Evolutionary conservation across 1,140 invertebrate species (phyloP), one percentile per base, ranked within the genome.

Genomic region (Drosophila navojoa): DNA sequence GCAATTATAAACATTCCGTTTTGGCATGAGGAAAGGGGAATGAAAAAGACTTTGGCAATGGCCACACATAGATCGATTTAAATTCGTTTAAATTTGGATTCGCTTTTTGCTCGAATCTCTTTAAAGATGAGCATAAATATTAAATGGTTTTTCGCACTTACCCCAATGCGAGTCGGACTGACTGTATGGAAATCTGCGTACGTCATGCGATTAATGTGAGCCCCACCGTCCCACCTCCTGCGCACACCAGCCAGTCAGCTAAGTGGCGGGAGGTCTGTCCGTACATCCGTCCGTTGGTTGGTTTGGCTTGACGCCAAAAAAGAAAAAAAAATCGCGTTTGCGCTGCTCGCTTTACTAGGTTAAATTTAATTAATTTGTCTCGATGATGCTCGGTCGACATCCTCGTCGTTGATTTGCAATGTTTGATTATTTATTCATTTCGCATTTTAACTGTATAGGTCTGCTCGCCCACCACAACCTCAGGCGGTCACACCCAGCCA

Each of bases 361-460:
- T 89, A 89, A 89, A 89, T 84, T 89, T 89, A 89, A 89, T 89
- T 89, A 89, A 89, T 89, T 89, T 89, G 84, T 84, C 74, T 84
- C 84, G 76, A 15, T 38, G 35, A 38, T 38, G 35, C 35, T 11
- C 35, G 35, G 35, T 64, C 54, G 58, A 60, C 69, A 44, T 32
- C 40, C 10, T 38, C 61, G 9, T n/a, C 45, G 22, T 15, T 72
- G 72, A 84, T 79, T 84, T 84, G 76, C 81, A 71, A 71, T 82
- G 76, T 73, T 79, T 82, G 71, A 89, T 87, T 86, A 87, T 87
- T 87, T 79, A 86, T 86, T 81, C 76, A 86, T 81, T 79, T 72
- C 59, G 69, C 73, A 79, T 84, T 86, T 81, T 53, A 55, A 38
- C 74, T 68, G 61, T 75, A 84, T 80, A 84, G 79, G 62, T 57